phyloP scores from a whole-genome alignment of 2,113 vertebrate species.

The Erinaceus europaeus region DNA sequence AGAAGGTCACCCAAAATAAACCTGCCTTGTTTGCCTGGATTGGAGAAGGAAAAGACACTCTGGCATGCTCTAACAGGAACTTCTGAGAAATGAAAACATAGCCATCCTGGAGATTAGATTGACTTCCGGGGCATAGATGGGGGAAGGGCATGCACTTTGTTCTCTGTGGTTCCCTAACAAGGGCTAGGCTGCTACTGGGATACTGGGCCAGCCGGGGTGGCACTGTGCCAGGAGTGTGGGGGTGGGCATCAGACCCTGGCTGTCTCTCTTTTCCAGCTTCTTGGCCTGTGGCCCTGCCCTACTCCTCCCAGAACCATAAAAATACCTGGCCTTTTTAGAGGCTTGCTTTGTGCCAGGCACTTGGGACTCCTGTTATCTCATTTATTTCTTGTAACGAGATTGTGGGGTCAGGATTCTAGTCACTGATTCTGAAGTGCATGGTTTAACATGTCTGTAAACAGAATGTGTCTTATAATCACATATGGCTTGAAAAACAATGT shows the following conservation, averaged over 20 bases:
- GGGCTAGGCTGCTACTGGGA: neutral
- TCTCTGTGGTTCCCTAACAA: slow-evolving; percentile 27
- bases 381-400: slow-evolving; percentile 39
- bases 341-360: neutral
- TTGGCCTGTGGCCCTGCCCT: neutral
- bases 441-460: neutral
- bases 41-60: slow-evolving; percentile 75
- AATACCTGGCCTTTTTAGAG: slow-evolving; percentile 8
- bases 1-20: slow-evolving; percentile 83
- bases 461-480: too few relatives aligned
- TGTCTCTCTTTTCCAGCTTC: neutral
- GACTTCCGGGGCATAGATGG: slow-evolving; percentile 67
- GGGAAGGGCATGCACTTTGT: slow-evolving; percentile 57
- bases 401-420: neutral
- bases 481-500: too few relatives aligned
- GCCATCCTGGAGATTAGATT: slow-evolving; percentile 71
- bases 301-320: neutral
- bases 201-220: neutral
- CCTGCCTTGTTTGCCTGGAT: slow-evolving; percentile 71
- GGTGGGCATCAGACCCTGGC: neutral
- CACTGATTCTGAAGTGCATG: neutral
- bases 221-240: neutral
- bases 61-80: slow-evolving; percentile 70
- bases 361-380: neutral
- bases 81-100: slow-evolving; percentile 73